phyloP scores from a whole-genome alignment of 2,888 invertebrate species.

The Mythimna albipuncta region DNA sequence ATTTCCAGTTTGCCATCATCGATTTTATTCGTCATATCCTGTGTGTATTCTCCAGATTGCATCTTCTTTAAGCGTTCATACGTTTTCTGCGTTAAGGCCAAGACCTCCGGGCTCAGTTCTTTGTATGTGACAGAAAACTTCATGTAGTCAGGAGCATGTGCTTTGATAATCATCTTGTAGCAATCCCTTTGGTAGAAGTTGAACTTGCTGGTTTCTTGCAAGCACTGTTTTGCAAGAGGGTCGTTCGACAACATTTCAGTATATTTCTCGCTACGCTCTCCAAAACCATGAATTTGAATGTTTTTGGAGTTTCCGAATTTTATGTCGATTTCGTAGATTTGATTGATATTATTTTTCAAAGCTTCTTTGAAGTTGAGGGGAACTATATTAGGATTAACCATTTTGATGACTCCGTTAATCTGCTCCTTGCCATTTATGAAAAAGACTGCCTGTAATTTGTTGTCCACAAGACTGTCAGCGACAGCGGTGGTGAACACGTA shows the following conservation, averaged over 20 bases:
- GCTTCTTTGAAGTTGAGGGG: constrained; percentile 89
- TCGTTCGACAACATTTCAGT: constrained; percentile 85
- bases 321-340: constrained; percentile 85
- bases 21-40: constrained; percentile 80
- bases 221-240: constrained; percentile 86
- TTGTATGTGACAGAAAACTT: constrained; percentile 86
- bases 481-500: constrained; percentile 89
- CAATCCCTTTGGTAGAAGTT: constrained; percentile 91
- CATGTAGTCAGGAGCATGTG: constrained; percentile 89
- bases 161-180: constrained; percentile 88
- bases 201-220: constrained; percentile 87
- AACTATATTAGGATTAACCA: constrained; percentile 86
- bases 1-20: constrained; percentile 87
- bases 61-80: constrained; percentile 80
- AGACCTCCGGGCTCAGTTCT: constrained; percentile 81
- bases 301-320: constrained; percentile 86
- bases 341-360: constrained; percentile 87
- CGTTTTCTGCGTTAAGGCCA: constrained; percentile 82
- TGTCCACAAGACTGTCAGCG: constrained; percentile 89
- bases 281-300: constrained; percentile 83
- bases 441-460: constrained; percentile 87
- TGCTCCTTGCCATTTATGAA: constrained; percentile 85
- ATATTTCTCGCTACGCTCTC: constrained; percentile 87
- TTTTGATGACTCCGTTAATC: constrained; percentile 84
- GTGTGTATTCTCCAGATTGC: constrained; percentile 82